A percentile compares a stretch with the other conserved stretches of the same genome.
These are phyloP conservation scores for Oscheius sp. DNA, from an alignment of 1,140 invertebrate species.

Conservation along the genomic window DNA sequence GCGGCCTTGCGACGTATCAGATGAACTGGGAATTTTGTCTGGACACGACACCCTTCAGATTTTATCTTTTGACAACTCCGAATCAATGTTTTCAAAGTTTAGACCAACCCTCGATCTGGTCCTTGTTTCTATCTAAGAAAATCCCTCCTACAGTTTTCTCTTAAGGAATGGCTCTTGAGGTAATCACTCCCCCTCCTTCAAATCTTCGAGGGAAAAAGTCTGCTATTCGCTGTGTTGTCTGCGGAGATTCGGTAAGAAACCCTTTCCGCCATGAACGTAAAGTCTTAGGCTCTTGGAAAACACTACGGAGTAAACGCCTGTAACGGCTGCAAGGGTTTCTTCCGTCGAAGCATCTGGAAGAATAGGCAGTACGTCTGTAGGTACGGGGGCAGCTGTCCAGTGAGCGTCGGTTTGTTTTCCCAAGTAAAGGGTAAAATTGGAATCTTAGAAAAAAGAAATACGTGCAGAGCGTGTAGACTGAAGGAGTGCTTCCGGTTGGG, in stretches of 20 bases:
- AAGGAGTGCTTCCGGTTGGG: slow-evolving; percentile 48
- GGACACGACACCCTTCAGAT: too few relatives aligned
- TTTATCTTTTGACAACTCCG: too few relatives aligned
- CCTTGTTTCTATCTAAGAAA: too few relatives aligned
- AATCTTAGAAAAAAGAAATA: slow-evolving; percentile 52
- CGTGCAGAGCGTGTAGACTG: slow-evolving; percentile 52
- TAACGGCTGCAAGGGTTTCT: slow-evolving; percentile 55
- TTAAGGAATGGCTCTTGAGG: neutral
- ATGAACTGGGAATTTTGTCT: too few relatives aligned
- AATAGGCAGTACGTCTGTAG: slow-evolving; percentile 54
- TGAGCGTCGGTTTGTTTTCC: slow-evolving; percentile 43
- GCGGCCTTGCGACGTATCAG: too few relatives aligned
- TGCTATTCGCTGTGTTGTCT: slow-evolving; percentile 42
- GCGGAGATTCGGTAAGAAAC: slow-evolving; percentile 45
- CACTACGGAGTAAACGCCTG: slow-evolving; percentile 52
- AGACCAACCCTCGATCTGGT: too few relatives aligned
- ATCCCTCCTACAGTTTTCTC: too few relatives aligned
- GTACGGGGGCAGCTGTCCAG: slow-evolving; percentile 41
- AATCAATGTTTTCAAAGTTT: too few relatives aligned
- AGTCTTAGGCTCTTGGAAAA: slow-evolving; percentile 49
- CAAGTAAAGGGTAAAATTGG: neutral
- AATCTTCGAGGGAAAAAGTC: neutral
- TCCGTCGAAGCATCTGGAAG: slow-evolving; percentile 55
- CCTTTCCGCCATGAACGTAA: neutral
- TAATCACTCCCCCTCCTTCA: neutral